A percentile compares a stretch with the other conserved stretches of the same genome.
Evolutionary conservation across 2,888 invertebrate species (phyloP).

Genomic region (Balanococcus diminutus): DNA sequence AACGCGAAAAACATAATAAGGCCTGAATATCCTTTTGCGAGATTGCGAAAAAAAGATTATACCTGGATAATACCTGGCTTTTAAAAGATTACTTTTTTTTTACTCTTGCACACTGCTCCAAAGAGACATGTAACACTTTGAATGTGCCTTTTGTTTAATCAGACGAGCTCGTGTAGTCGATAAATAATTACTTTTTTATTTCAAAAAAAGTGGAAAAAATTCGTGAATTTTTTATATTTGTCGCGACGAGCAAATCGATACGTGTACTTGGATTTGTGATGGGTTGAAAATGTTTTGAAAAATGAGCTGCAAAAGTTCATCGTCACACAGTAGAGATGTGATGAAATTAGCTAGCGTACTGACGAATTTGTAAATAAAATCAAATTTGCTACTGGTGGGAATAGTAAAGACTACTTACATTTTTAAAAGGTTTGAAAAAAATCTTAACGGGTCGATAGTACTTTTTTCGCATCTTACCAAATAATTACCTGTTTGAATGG

Average conservation of each 20-base stretch:
- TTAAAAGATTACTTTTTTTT: conserved; percentile 22
- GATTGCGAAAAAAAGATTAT: neutral
- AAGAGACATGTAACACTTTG: neutral
- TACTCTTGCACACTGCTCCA: neutral
- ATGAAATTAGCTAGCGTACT: no score
- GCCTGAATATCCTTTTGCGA: neutral
- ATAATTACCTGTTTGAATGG: no score
- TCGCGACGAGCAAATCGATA: neutral
- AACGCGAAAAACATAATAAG: conserved; percentile 9
- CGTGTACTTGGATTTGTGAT: no score
- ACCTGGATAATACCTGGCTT: conserved; percentile 31
- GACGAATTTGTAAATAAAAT: no score
- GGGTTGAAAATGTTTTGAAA: no score
- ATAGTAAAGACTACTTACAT: no score
- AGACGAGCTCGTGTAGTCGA: neutral
- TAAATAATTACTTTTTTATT: conserved; percentile 6
- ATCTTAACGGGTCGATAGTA: no score
- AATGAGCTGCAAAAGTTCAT: no score
- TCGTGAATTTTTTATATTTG: neutral
- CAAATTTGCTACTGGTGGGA: no score
- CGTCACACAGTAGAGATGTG: no score
- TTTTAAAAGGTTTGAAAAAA: no score
- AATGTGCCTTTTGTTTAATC: neutral
- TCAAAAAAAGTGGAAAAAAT: neutral
- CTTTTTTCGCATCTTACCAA: no score